Evolutionary conservation across 2,797 vertebrate species (phyloP), one percentile per base, ranked within the genome.

Genomic region (Macroramphosus scolopax): DNA sequence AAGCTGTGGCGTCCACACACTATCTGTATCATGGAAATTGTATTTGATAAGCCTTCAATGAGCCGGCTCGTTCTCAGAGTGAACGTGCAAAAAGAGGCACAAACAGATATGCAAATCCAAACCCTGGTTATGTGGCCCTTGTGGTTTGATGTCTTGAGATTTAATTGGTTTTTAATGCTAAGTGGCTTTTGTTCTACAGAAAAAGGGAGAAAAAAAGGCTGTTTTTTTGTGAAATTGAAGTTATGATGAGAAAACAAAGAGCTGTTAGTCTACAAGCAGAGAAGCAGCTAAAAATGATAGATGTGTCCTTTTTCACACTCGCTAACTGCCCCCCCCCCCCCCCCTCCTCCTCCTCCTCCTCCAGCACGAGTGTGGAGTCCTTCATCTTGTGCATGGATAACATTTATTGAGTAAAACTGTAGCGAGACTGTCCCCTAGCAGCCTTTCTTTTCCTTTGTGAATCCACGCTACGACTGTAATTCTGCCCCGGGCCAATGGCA

Each of bases 41-140:
- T 34, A 37, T 61, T 72, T 75, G 67, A 78, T 38, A 43, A 61
- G 62, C 54, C 42, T 64, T 47, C 49, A 54, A 9, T 37, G 40
- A 49, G 8, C n/a, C 37, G 66, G n/a, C 57, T 43, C 37, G 56
- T 17, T 67, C 63, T 73, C 54, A 50, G 32, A 40, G 28, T 31
- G 41, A 50, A 49, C 32, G 28, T 42, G 47, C 36, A 40, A 43
- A 32, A 57, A 39, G 53, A 68, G 43, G 29, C 6, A 26, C 44
- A 41, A 63, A 51, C 50, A 63, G 63, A 66, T 68, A 70, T 68
- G 73, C 35, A 72, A 75, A 72, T 72, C 25, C 8, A 14, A 50
- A 39, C 41, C 60, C 22, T 37, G 55, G 37, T 39, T 33, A 18
- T 24, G 26, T 45, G 45, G 39, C 52, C 45, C 30, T 36, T 64